A percentile compares a stretch with the other conserved stretches of the same genome.
Evolutionary conservation across 2,797 vertebrate species (phyloP).

Genomic region (Sebastes steindachneri): DNA sequence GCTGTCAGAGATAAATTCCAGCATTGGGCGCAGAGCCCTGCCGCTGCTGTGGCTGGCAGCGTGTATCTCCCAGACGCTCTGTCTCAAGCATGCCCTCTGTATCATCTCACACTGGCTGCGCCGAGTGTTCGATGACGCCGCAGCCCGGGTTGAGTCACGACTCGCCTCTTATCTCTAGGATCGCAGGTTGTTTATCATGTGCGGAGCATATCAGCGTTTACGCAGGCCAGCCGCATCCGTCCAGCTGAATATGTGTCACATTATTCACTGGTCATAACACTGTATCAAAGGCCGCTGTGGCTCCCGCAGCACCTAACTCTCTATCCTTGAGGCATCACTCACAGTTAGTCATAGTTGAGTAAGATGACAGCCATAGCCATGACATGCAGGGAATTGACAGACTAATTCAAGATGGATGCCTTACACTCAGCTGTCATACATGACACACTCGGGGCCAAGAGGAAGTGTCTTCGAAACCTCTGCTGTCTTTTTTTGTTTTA

Average conservation of each 20-base stretch:
- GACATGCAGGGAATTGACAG: conserved; percentile 54
- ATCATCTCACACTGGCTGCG: conserved; percentile 46
- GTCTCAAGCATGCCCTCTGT: conserved; percentile 45
- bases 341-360: conserved; percentile 34
- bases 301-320: conserved; percentile 16
- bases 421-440: background rate
- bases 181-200: conserved; percentile 58
- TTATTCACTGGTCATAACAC: conserved; percentile 47
- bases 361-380: conserved; percentile 29
- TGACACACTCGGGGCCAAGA: background rate
- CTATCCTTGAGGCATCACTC: conserved; percentile 20
- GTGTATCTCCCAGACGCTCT: conserved; percentile 12
- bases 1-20: conserved; percentile 67
- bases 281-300: conserved; percentile 7
- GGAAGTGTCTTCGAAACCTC: background rate
- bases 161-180: conserved; percentile 48
- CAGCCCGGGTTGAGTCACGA: conserved; percentile 59
- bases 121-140: background rate
- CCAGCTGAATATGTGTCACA: conserved; percentile 41
- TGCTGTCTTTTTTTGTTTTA: background rate
- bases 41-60: conserved; percentile 29
- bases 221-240: conserved; percentile 26
- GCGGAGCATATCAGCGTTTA: conserved; percentile 39
- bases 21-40: conserved; percentile 30
- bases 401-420: conserved; percentile 66